Evolutionary conservation across 2,888 invertebrate species (phyloP).

Genomic region (Neocrepidodera transversa): DNA sequence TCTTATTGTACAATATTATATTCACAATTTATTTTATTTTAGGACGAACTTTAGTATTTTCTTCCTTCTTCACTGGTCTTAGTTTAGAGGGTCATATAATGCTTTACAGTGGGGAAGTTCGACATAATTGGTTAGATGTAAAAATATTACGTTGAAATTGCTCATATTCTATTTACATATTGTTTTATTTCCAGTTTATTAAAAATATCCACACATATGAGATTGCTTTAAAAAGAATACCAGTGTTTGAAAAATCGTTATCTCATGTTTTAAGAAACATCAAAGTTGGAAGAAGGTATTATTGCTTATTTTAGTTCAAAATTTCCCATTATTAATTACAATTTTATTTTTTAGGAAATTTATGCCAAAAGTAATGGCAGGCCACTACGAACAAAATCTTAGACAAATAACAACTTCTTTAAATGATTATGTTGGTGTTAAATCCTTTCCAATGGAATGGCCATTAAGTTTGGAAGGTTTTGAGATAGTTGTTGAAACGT

Average conservation of each 20-base stretch:
- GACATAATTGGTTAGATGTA: constrained; percentile 92
- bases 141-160: constrained; percentile 54
- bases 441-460: constrained; percentile 75
- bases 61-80: constrained; percentile 89
- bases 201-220: constrained; percentile 83
- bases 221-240: constrained; percentile 74
- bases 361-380: constrained; percentile 88
- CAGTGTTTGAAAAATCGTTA: constrained; percentile 83
- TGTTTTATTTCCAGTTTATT: constrained; percentile 69
- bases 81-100: constrained; percentile 89
- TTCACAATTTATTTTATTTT: constrained; percentile 46
- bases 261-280: constrained; percentile 85
- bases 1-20: not conserved
- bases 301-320: too few relatives aligned
- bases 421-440: constrained; percentile 73
- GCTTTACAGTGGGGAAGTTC: constrained; percentile 90
- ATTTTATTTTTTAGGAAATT: constrained; percentile 73
- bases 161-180: constrained; percentile 8
- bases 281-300: constrained; percentile 80
- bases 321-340: too few relatives aligned
- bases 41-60: constrained; percentile 84
- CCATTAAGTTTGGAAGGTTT: constrained; percentile 76
- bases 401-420: constrained; percentile 85
- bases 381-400: constrained; percentile 84
- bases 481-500: constrained; percentile 90